Evolutionary conservation across 2,797 vertebrate genomes (phyloP), one percentile per base, ranked within the genome.

Genomic region (Cetoscarus ocellatus): DNA sequence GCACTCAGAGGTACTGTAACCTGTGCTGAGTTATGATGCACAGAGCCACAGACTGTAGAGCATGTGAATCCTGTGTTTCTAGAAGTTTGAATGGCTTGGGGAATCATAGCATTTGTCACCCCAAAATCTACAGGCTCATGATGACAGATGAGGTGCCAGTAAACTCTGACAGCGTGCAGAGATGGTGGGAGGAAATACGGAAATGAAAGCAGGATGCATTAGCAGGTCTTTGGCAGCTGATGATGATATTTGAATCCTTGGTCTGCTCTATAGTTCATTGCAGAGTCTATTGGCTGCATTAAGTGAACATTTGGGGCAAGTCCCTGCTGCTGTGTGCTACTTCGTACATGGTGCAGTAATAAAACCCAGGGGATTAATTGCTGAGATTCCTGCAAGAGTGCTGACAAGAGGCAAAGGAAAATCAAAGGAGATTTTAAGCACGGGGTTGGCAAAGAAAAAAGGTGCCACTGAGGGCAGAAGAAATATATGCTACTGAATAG

Each of bases 1-100:
- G 79, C 45, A 27, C 27, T 27, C 2, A 83, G 87, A 93, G 91
- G 92, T 92, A 91, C 61, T 75, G 91, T 92, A 90, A 71, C 70
- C 68, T 48, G 39, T 64, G 60, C 34, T 73, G 54, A 69, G 34
- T 49, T 36, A 78, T 56, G 64, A 70, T 18, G 6, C 49, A 36
- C 58, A 59, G 52, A 51, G 60, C 18, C 56, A 12, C 39, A 15
- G 13, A 62, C 19, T 65, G 51, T 43, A 49, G 19, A 68, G 59
- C 34, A 19, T 67, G 19, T 60, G 19, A 65, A 70, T 73, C 8
- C 17, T 68, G 50, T 51, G 14, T 43, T 58, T 45, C 19, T 44
- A 19, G 48, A 86, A 90, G 84, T 89, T 92, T 83, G 2, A 77
- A 45, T 52, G 63, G 63, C 52, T 70, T 77, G 44, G 48, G 61